Base-by-base conservation (phyloP, 1,140 invertebrate species). In the Bombus balteatus region DNA sequence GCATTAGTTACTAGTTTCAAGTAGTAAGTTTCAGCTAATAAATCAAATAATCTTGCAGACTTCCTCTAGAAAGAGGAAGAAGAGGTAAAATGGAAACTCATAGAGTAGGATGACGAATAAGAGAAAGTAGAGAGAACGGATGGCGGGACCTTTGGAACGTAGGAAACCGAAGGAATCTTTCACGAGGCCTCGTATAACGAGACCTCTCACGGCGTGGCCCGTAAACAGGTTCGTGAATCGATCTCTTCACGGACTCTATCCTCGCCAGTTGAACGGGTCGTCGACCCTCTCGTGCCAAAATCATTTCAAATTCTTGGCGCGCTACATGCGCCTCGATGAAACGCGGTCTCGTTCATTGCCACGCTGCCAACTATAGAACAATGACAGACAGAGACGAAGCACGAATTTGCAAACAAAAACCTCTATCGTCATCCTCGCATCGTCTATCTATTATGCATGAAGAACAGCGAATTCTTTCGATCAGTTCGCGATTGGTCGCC, bases 281-380 rank as follows among this genome's bases (percentile, higher is more conserved):
- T 72, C 74, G 80, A 83, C 85, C 85, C 18, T 0, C 13, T 22
- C 37, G 73, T 37, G 74, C 85, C 85, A 62, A 87, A 87, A 87
- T 83, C 85, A 83, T 87, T 87, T 83, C 43, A 87, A 87, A 87
- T 87, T 87, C 85, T 87, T 74, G 47, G 81, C 85, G 85, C 73
- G 85, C 57, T 77, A 85, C 75, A 75, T 57, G 71, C 71, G 79
- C 71, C 78, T 32, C 59, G 59, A 66, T 43, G 72, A 43, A 28
- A 39, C 37, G 25, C 72, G 47, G 57, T 73, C 77, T 79, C 57
- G 77, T 82, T 82, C 71, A 81, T 86, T 82, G 78, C 72, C 84
- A 80, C 80, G 80, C 39, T 39, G 66, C 78, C 76, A 74, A 85
- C 53, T 81, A 79, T 70, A 73, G 76, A 57, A 10, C 81, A 39